Evolutionary conservation across 1,140 invertebrate genomes (phyloP).

Genomic region (Drosophila azteca): DNA sequence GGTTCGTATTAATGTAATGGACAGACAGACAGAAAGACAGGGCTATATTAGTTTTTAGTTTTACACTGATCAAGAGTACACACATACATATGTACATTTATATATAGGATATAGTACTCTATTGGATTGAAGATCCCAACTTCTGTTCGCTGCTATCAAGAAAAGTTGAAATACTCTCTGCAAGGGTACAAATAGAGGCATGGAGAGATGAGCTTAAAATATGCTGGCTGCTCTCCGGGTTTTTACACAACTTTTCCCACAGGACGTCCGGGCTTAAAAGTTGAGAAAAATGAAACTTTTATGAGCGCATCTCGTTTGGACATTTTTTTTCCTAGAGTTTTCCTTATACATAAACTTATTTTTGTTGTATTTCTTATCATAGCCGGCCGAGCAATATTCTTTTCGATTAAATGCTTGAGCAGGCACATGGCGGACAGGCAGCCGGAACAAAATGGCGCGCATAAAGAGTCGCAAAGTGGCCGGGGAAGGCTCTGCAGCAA

Average conservation of each 20-base stretch:
- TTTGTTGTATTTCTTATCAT: not conserved
- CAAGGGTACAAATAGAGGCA: too few species aligned
- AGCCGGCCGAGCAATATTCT: conserved; percentile 57
- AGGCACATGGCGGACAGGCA: conserved; percentile 37
- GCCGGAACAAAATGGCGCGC: conserved; percentile 57
- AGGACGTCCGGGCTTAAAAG: conserved; percentile 83
- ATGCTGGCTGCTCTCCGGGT: conserved; percentile 45
- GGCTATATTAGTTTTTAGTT: too few species aligned
- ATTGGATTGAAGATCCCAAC: too few species aligned
- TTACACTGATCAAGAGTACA: too few species aligned
- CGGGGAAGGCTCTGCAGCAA: conserved; percentile 1
- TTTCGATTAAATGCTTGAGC: conserved; percentile 82
- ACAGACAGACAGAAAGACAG: too few species aligned
- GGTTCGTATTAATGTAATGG: too few species aligned
- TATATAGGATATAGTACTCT: too few species aligned
- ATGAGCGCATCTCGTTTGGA: conserved; percentile 51
- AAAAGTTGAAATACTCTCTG: too few species aligned
- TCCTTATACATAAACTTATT: conserved; percentile 8
- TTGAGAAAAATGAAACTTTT: conserved; percentile 83
- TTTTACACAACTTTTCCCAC: conserved; percentile 63
- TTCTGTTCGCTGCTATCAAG: too few species aligned
- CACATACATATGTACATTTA: too few species aligned
- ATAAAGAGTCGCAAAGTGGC: conserved; percentile 54
- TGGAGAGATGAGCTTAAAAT: conserved; percentile 66
- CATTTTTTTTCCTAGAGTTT: conserved; percentile 6